A percentile compares a stretch with the other conserved stretches of the same genome.
Evolutionary conservation across 2,888 invertebrate species (phyloP).

Genomic region (Nudaria mundana): DNA sequence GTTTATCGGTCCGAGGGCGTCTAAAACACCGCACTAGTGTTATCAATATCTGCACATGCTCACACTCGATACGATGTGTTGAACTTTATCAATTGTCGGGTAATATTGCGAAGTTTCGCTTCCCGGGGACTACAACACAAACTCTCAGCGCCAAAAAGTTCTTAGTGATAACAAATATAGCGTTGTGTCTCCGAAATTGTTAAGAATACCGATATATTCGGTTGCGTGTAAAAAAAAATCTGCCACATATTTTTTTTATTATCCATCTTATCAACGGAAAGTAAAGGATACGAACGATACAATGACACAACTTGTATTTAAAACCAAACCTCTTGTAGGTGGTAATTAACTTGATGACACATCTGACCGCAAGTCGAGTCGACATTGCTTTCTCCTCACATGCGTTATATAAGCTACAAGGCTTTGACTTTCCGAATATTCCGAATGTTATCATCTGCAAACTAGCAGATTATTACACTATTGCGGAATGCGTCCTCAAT

Average conservation of each 20-base stretch:
- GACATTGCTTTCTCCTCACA: conserved; percentile 42
- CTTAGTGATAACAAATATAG: conserved; percentile 49
- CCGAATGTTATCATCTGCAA: conserved; percentile 41
- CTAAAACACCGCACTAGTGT: too few relatives aligned
- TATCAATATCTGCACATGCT: conserved; percentile 59
- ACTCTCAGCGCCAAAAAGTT: conserved; percentile 44
- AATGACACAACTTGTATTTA: too few relatives aligned
- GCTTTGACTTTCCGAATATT: too few relatives aligned
- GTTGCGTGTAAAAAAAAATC: too few relatives aligned
- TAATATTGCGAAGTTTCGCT: conserved; percentile 60
- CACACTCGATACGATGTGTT: conserved; percentile 51
- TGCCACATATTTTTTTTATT: too few relatives aligned
- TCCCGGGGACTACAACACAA: conserved; percentile 52
- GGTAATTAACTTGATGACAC: too few relatives aligned
- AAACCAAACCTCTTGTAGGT: too few relatives aligned
- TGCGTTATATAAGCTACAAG: conserved; percentile 46
- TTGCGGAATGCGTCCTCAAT: too few relatives aligned
- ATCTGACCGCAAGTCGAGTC: conserved; percentile 36
- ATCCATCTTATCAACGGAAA: too few relatives aligned
- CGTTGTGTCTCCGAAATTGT: conserved; percentile 30
- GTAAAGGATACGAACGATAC: too few relatives aligned
- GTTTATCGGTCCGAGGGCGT: too few relatives aligned
- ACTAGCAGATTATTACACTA: conserved; percentile 35
- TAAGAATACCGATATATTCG: conserved; percentile 39
- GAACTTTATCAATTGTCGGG: conserved; percentile 74